These are phyloP conservation scores for Gallinago solitaria DNA, from an alignment of 2,797 vertebrate species.

Conservation along the genomic window DNA sequence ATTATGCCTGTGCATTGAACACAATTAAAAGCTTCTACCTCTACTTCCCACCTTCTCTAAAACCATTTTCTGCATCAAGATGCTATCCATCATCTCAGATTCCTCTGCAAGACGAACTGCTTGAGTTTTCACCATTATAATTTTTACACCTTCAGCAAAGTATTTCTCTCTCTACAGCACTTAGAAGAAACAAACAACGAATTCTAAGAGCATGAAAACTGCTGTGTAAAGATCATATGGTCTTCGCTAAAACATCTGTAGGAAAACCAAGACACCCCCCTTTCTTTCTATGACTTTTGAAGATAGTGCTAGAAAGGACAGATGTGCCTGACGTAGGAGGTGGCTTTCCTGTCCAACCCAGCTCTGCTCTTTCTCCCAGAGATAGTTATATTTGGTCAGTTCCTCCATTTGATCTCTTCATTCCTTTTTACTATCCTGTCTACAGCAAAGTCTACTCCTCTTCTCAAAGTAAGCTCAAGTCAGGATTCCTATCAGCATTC, in stretches of 20 bases:
- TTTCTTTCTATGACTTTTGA: background rate
- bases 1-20: background rate
- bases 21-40: slow-evolving; percentile 6
- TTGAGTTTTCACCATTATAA: background rate
- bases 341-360: background rate
- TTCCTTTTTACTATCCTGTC: background rate
- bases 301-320: background rate
- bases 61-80: background rate
- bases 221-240: background rate
- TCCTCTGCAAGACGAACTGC: background rate
- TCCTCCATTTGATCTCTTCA: background rate
- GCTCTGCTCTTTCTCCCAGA: background rate
- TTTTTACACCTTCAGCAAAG: background rate
- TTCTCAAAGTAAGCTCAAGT: background rate
- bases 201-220: background rate
- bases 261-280: background rate
- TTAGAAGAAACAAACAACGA: background rate
- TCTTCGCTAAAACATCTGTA: background rate
- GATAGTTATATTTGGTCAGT: background rate
- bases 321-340: background rate
- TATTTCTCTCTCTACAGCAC: background rate
- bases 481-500: background rate
- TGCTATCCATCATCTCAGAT: background rate
- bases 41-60: background rate
- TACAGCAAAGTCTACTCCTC: background rate